Base-by-base conservation (phyloP, 2,888 invertebrate species). In the Ptilodon capucinus region DNA sequence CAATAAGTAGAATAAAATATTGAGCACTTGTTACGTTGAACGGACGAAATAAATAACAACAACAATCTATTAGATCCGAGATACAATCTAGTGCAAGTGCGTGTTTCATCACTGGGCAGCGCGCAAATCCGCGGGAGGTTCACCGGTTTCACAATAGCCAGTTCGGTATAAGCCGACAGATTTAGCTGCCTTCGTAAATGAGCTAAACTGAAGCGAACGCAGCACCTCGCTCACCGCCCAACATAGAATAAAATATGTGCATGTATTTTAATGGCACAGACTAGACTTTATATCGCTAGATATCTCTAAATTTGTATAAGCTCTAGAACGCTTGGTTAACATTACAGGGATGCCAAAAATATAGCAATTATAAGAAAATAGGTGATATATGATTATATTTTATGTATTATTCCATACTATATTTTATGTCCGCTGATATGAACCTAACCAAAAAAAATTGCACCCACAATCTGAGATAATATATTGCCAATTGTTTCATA, bases 111-210 rank as follows among this genome's bases (percentile, higher is more conserved):
- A 78, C 64, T 61, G 56, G 55, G 66, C 64, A 70, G 75, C 68
- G 73, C 68, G 73, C 72, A 74, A 75, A 77, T 74, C 79, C 60
- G 69, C 78, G 61, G 81, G 79, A 76, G 79, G 79, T 81, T 83
- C 76, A 74, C 67, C 73, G 57, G 63, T 79, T 80, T 72, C 79
- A 74, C 80, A 80, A 81, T 74, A 57, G 51, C 57, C 70, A 64
- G 74, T 71, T 74, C 73, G 67, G 61, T 72, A 72, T 68, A 74
- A 69, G 67, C 68, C 69, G 68, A 72, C 76, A 78, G 81, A 84
- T 82, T 77, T 81, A 75, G 71, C 74, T 64, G 63, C 54, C 70
- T 72, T 71, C 74, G 74, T 78, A 83, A 81, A 81, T 80, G 77
- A 81, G 68, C 75, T 74, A 71, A 74, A 74, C 74, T 79, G 71